These are phyloP conservation scores for Todus mexicanus DNA, from an alignment of 2,797 vertebrate genomes.

Conservation along the genomic window DNA sequence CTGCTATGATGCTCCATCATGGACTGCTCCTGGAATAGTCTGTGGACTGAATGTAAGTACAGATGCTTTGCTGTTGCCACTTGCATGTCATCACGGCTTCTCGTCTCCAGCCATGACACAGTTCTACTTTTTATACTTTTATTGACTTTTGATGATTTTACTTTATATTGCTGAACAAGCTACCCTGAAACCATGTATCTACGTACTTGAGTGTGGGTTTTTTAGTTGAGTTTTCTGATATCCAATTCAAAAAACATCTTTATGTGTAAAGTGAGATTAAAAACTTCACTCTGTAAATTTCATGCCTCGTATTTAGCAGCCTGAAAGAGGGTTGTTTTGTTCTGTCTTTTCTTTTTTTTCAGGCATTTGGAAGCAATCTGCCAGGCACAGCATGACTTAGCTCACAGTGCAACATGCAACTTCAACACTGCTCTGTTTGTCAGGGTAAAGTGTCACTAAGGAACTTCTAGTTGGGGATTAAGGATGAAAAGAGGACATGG, in stretches of 20 bases:
- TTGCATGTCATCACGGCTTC: background rate
- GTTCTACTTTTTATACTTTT: background rate
- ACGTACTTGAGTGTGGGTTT: rapidly evolving
- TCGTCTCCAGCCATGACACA: background rate
- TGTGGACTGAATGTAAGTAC: background rate
- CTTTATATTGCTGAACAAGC: background rate
- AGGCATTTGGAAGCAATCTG: background rate
- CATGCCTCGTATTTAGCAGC: background rate
- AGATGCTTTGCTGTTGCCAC: background rate
- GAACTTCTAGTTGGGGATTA: background rate
- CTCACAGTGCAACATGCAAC: background rate
- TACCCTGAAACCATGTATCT: background rate
- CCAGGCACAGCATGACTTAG: background rate
- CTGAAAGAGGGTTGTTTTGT: background rate
- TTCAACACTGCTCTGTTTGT: background rate
- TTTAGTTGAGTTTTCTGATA: background rate
- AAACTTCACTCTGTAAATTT: background rate
- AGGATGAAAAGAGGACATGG: background rate
- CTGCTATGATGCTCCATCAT: background rate
- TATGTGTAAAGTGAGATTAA: background rate
- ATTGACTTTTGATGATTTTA: background rate
- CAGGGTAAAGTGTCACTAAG: background rate
- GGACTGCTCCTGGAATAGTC: background rate
- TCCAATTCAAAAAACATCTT: background rate
- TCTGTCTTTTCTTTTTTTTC: background rate